Percentiles rank a stretch among this genome's conserved stretches.
Evolutionary conservation across 2,888 invertebrate species (phyloP).

Genomic region (Scaeva pyrastri): DNA sequence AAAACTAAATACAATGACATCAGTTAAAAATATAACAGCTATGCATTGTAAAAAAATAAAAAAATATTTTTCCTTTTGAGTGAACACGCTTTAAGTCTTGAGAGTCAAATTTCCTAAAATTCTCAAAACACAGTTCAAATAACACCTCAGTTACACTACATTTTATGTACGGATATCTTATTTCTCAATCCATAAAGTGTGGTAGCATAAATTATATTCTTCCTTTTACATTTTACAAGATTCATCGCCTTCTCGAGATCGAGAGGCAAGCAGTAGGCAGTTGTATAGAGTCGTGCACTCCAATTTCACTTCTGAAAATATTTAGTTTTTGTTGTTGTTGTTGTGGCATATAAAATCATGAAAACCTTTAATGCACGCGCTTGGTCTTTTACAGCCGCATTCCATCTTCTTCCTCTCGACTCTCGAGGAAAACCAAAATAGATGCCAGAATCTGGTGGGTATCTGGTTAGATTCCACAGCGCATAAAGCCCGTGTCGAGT

Average conservation of each 20-base stretch:
- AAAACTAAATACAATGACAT: neutral
- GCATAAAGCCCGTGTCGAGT: slow-evolving; percentile 8
- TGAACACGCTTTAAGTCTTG: neutral
- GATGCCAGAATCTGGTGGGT: slow-evolving; percentile 56
- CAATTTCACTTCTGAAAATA: slow-evolving; percentile 33
- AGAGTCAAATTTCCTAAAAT: slow-evolving; percentile 18
- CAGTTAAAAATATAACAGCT: too few relatives aligned
- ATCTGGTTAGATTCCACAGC: slow-evolving; percentile 46
- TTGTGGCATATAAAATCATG: slow-evolving; percentile 40
- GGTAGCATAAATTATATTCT: neutral
- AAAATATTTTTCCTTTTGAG: neutral
- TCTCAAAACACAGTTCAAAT: neutral
- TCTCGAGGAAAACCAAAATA: slow-evolving; percentile 49
- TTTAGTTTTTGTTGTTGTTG: slow-evolving; percentile 23
- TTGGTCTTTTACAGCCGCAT: slow-evolving; percentile 68
- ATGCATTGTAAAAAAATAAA: too few relatives aligned
- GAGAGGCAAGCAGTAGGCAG: neutral
- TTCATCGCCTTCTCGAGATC: neutral
- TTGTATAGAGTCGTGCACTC: slow-evolving; percentile 35
- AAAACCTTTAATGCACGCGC: slow-evolving; percentile 57
- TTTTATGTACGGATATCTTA: neutral
- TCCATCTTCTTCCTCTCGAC: slow-evolving; percentile 45
- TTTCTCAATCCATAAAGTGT: slow-evolving; percentile 16
- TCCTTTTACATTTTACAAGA: slow-evolving; percentile 6
- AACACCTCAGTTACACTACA: neutral